Base-by-base conservation (phyloP, 2,113 vertebrate species). In the mouse (Mus musculus) region DNA sequence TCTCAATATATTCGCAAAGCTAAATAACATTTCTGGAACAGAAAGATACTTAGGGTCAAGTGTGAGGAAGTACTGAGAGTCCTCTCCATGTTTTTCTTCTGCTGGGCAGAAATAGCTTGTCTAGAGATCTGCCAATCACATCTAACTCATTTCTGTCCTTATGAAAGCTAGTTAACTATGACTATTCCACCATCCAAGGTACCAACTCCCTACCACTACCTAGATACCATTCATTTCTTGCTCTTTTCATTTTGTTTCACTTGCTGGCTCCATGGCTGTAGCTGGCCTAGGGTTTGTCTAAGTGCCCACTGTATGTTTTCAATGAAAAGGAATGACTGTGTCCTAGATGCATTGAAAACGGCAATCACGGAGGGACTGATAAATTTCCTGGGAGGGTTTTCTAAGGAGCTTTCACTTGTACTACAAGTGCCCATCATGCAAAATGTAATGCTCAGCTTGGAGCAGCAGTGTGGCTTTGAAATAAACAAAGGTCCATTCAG, bases 401-500 rank as follows among this genome's bases (percentile, higher is more conserved):
- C 90, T 63, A 52, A 88, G 87, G 82, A 91, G 92, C 65, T 92
- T 96, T 73, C 46, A 90, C 88, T 93, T 97, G 52, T 81, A 92
- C 63, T 90, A 96, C 77, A 88, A 90, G 59, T 94, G 80, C 54
- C 61, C 88, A 88, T 80, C 65, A 82, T 86, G 93, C 94, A 87
- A 96, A 97, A 93, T 19, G 65, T 46, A 85, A 92, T 36, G 39
- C 28, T 96, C 71, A 75, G 67, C 67, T 96, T 72, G 80, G 82
- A 89, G 93, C 90, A 94, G 88, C 39, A 89, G 87, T 75, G 52
- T 46, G 39, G 42, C 84, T 95, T 91, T 88, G 80, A 94, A 95
- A 94, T 88, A 93, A 97, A 94, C 71, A 94, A 96, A 93, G 82
- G 69, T 77, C 88, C n/a, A 92, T 86, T 97, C 69, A 85, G n/a